These are phyloP conservation scores for Enteromius treurensis DNA, from an alignment of 2,797 vertebrate genomes.

Conservation along the genomic window DNA sequence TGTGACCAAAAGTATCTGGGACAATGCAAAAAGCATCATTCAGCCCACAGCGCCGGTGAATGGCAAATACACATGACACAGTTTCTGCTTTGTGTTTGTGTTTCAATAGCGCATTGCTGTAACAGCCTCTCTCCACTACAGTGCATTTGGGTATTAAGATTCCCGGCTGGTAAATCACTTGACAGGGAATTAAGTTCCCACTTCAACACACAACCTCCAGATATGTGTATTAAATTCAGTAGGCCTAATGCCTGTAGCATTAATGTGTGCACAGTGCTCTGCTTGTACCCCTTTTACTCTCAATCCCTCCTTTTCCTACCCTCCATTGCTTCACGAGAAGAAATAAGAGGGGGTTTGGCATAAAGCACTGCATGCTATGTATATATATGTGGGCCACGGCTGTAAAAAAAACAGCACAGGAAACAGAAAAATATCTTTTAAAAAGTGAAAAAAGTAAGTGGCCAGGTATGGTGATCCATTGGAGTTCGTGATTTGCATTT, in stretches of 20 bases:
- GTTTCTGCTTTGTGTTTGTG: conserved; percentile 43
- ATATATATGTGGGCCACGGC: background rate
- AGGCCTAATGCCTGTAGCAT: conserved; percentile 52
- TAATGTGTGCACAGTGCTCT: conserved; percentile 51
- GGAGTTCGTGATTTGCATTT: too few relatives aligned
- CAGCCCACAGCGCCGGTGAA: conserved; percentile 35
- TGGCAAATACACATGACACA: conserved; percentile 32
- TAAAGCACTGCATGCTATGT: conserved; percentile 13
- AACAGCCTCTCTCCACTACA: conserved; percentile 51
- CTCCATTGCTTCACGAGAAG: conserved; percentile 14
- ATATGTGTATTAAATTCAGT: conserved; percentile 68
- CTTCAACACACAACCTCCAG: conserved; percentile 65
- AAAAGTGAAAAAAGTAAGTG: too few relatives aligned
- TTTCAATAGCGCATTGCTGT: conserved; percentile 46
- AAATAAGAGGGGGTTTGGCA: conserved; percentile 35
- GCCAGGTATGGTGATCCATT: too few relatives aligned
- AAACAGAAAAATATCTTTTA: too few relatives aligned
- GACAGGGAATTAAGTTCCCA: conserved; percentile 66
- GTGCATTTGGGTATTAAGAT: conserved; percentile 68
- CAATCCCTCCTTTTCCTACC: conserved; percentile 23
- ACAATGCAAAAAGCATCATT: conserved; percentile 29
- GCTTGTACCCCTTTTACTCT: conserved; percentile 35
- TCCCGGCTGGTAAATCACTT: conserved; percentile 64
- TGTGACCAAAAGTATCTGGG: conserved; percentile 40
- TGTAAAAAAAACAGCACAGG: too few relatives aligned